Base-by-base conservation (phyloP, 2,888 invertebrate species). In the Microplitis deprimator region DNA sequence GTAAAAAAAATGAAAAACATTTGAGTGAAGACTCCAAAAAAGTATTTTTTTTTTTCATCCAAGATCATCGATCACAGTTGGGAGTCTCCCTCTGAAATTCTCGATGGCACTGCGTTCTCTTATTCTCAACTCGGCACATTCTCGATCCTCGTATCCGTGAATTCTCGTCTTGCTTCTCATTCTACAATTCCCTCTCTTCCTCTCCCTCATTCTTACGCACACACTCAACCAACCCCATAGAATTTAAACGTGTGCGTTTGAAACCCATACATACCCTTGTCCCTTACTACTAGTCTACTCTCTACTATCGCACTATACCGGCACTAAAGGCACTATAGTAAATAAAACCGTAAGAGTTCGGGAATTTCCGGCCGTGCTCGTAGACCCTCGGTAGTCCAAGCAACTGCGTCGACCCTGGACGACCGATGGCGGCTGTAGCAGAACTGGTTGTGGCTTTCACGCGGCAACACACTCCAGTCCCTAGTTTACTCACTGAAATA, bases 401-500 rank as follows among this genome's bases (percentile, higher is more conserved):
- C 81, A 50, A 50, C 82, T 85, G 85, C 85, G 84, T 84, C 85
- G 86, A 84, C 83, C 84, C 83, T 83, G 84, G 83, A 83, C 85
- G 85, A 84, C 85, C 84, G 83, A 88, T 87, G 86, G 87, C 88
- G 86, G 87, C 84, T 84, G 84, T 82, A 85, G 85, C 88, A 88
- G 85, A 88, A 88, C 86, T 86, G 86, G 85, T 84, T 83, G 85
- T 86, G 85, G 85, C 87, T 85, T 85, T 87, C 87, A 84, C 86
- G 86, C 86, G 86, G 84, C 82, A 85, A 84, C 83, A 83, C 83
- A 70, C 72, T 75, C 75, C 62, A 60, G 76, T 73, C 50, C 76
- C 29, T 64, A 69, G 62, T 20, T 64, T 65, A 68, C 29, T 60
- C 50, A 13, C 10, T 13, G 6, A 50, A 50, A 50, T 50, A 50